Evolutionary conservation across 2,888 invertebrate genomes (phyloP).

Genomic region (Magallana nippona): DNA sequence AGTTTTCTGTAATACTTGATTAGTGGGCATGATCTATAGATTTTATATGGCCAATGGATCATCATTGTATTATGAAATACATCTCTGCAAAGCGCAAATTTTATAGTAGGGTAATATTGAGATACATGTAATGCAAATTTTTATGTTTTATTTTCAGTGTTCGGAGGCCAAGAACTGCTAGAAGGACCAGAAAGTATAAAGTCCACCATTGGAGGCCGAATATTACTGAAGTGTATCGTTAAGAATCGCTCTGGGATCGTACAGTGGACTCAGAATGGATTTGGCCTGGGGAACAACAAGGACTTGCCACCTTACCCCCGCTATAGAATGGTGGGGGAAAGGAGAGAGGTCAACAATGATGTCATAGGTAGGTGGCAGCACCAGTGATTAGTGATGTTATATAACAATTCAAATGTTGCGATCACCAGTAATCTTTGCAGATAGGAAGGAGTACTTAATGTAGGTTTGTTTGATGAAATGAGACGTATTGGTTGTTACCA

Average conservation of each 20-base stretch:
- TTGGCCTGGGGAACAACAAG: constrained; percentile 92
- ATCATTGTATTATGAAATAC: no score
- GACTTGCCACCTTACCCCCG: constrained; percentile 94
- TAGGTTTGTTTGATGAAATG: no score
- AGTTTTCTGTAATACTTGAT: no score
- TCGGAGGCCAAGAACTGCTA: constrained; percentile 89
- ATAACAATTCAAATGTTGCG: neutral
- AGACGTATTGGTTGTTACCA: no score
- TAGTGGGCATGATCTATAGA: no score
- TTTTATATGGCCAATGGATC: no score
- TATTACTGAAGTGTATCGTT: constrained; percentile 94
- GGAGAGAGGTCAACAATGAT: constrained; percentile 44
- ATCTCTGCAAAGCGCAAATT: no score
- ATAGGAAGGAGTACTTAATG: no score
- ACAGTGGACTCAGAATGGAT: constrained; percentile 97
- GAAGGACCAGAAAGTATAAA: constrained; percentile 95
- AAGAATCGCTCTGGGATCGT: constrained; percentile 92
- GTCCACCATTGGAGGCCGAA: constrained; percentile 92
- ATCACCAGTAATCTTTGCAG: no score
- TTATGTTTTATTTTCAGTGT: constrained; percentile 52
- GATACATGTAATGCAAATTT: neutral
- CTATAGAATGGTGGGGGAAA: constrained; percentile 96
- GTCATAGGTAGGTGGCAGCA: constrained; percentile 50
- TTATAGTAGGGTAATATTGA: no score
- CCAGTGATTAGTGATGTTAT: neutral